Percentiles rank a stretch among this genome's conserved stretches.
phyloP scores from a whole-genome alignment of 2,113 vertebrate genomes.

The Mormyrus lacerda region DNA sequence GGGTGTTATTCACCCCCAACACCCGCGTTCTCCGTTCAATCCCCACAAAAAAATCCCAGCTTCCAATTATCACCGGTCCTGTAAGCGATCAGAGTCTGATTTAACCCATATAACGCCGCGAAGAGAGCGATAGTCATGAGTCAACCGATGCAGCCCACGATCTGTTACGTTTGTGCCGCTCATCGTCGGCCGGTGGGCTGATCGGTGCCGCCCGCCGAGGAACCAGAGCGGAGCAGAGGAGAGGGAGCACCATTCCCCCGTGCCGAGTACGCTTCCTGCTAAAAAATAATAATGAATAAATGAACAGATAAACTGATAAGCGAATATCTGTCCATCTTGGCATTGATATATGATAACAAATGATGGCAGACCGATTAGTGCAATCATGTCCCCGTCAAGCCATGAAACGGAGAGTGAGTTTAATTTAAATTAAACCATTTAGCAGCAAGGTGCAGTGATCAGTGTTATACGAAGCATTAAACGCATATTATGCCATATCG shows the following conservation, averaged over 20 bases:
- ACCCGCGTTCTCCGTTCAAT: background rate
- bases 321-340: background rate
- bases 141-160: slow-evolving; percentile 20
- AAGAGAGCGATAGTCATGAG: slow-evolving; percentile 13
- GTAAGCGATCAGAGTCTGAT: slow-evolving; percentile 13
- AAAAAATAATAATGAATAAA: background rate
- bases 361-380: background rate
- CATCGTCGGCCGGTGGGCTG: slow-evolving; percentile 7
- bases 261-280: background rate
- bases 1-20: background rate
- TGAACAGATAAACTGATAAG: background rate
- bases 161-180: slow-evolving; percentile 9
- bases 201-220: background rate
- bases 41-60: background rate
- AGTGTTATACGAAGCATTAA: background rate
- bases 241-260: background rate
- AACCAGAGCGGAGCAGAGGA: background rate
- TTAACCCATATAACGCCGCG: slow-evolving; percentile 30
- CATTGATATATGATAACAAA: background rate
- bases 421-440: background rate
- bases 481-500: background rate
- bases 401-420: background rate
- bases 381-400: background rate
- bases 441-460: background rate
- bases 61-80: background rate